These are phyloP conservation scores for Cyclopterus lumpus DNA, from an alignment of 2,797 vertebrate species.

Conservation along the genomic window DNA sequence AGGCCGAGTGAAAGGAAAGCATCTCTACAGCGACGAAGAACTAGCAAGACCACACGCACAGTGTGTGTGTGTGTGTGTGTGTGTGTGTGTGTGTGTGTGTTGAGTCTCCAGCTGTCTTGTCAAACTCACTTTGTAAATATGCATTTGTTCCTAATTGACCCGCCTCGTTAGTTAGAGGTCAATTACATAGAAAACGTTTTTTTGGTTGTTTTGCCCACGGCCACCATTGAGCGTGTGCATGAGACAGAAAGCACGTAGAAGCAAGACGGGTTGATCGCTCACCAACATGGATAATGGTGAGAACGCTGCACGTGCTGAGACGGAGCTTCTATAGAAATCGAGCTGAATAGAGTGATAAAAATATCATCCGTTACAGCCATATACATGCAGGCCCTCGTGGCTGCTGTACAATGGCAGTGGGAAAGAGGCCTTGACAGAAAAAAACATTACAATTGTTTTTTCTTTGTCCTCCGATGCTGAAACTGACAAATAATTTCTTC, in stretches of 20 bases:
- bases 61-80: neutral
- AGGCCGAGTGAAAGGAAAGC: neutral
- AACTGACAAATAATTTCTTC: neutral
- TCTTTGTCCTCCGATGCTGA: neutral
- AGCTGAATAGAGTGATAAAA: conserved; percentile 28
- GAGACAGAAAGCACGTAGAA: conserved; percentile 10
- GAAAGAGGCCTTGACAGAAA: conserved; percentile 30
- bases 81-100: too few relatives aligned
- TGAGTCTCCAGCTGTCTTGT: neutral
- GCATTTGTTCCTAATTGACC: conserved; percentile 33
- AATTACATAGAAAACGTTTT: conserved; percentile 26
- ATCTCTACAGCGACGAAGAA: neutral
- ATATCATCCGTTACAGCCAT: conserved; percentile 28
- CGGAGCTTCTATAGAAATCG: conserved; percentile 9
- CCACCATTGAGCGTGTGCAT: neutral
- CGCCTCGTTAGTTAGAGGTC: conserved; percentile 35
- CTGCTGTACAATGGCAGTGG: conserved; percentile 35
- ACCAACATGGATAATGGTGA: neutral
- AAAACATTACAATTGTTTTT: neutral
- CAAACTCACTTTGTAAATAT: conserved; percentile 13
- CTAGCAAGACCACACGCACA: neutral
- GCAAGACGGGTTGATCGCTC: neutral
- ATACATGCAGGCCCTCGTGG: conserved; percentile 15
- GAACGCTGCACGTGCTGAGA: neutral
- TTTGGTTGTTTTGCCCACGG: neutral